These are phyloP conservation scores for Caretta caretta DNA, from an alignment of 2,113 vertebrate genomes.

Conservation along the genomic window DNA sequence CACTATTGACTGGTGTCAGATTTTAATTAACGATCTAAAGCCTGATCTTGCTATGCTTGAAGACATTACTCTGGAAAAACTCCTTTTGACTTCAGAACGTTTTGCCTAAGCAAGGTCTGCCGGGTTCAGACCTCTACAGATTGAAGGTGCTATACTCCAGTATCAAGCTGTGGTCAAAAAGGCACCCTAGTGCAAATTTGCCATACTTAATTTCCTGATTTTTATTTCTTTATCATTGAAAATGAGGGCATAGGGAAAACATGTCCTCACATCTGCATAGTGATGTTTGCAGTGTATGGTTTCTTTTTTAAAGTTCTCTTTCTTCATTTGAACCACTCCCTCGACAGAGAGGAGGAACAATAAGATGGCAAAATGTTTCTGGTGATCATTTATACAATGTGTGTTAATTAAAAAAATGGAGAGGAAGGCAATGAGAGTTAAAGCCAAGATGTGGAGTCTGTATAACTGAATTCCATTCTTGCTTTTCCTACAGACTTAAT, in stretches of 20 bases:
- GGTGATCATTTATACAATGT: not conserved
- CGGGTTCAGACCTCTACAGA: not conserved
- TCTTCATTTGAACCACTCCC: not conserved
- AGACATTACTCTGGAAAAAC: not conserved
- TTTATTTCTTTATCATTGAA: not conserved
- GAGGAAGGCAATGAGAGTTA: too few species aligned
- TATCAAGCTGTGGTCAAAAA: not conserved
- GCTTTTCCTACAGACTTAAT: not conserved
- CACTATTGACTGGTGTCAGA: not conserved
- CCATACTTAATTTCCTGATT: not conserved
- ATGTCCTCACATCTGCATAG: not conserved
- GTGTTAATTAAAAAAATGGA: not conserved
- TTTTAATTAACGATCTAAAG: not conserved
- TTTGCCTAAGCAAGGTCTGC: not conserved
- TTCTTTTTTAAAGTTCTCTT: not conserved
- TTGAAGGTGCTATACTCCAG: not conserved
- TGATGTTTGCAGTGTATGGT: not conserved
- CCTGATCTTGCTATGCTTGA: not conserved
- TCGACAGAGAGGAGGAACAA: not conserved
- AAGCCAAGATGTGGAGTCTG: not conserved
- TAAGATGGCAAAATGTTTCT: accelerated
- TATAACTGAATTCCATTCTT: not conserved
- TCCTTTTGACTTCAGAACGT: not conserved
- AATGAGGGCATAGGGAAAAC: not conserved
- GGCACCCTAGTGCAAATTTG: accelerated